Percentiles rank a stretch among this genome's conserved stretches.
These are phyloP conservation scores for Emydocephalus ijimae DNA, from an alignment of 2,113 vertebrate species.

Conservation along the genomic window DNA sequence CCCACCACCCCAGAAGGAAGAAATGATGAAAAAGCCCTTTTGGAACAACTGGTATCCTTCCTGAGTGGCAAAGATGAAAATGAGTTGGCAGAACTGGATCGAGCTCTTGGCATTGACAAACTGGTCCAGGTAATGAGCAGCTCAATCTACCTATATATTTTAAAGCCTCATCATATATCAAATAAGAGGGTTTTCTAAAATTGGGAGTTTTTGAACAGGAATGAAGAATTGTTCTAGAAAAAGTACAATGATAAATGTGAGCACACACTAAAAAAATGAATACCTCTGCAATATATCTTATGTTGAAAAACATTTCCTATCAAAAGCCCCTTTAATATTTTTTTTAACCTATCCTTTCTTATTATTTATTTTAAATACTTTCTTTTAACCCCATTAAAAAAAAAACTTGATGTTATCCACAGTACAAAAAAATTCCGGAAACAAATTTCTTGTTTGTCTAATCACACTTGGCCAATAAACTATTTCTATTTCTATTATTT, in stretches of 20 bases:
- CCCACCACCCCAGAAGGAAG: constrained; percentile 86
- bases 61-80: constrained; percentile 97
- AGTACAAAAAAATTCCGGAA: too few species aligned
- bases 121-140: constrained; percentile 81
- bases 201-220: constrained; percentile 16
- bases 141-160: neutral
- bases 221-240: neutral
- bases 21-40: constrained; percentile 89
- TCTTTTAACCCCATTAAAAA: too few species aligned
- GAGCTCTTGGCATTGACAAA: constrained; percentile 92
- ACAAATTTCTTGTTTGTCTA: too few species aligned
- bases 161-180: neutral
- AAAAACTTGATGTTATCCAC: too few species aligned
- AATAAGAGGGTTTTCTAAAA: constrained; percentile 7
- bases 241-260: neutral
- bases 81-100: constrained; percentile 87
- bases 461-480: too few species aligned
- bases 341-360: neutral
- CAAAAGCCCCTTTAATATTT: neutral
- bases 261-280: neutral
- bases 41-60: constrained; percentile 92
- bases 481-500: too few species aligned
- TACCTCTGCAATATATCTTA: neutral
- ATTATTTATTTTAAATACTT: neutral
- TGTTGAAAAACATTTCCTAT: neutral